Conservation (phyloP, 2,113 vertebrate genomes). For the Lathamus discolor region DNA sequence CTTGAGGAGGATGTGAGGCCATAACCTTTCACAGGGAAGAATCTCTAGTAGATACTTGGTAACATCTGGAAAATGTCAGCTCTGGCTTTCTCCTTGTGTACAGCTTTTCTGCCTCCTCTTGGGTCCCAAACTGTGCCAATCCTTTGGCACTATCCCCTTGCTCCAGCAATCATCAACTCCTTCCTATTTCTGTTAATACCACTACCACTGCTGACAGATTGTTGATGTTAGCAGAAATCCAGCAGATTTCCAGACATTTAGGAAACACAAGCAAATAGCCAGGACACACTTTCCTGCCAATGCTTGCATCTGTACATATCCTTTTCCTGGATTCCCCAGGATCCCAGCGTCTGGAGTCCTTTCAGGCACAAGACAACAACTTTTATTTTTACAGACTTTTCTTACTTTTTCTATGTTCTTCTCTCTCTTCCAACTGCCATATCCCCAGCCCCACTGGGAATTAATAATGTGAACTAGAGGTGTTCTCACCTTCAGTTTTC, state of each 20-base stretch:
- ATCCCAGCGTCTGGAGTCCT: not conserved
- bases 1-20: not conserved
- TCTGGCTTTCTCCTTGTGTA: not conserved
- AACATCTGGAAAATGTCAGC: not conserved
- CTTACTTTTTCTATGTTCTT: not conserved
- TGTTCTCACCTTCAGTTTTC: not conserved
- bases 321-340: not conserved
- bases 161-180: not conserved
- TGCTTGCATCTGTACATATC: fast-evolving
- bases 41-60: not conserved
- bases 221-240: not conserved
- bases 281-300: not conserved
- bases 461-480: not conserved
- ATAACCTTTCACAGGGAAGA: not conserved
- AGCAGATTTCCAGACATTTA: not conserved
- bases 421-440: not conserved
- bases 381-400: not conserved
- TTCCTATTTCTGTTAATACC: not conserved
- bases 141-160: not conserved
- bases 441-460: not conserved
- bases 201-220: not conserved
- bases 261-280: not conserved
- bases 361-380: fast-evolving
- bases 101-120: not conserved
- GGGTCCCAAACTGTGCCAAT: not conserved